A percentile compares a stretch with the other conserved stretches of the same genome.
phyloP scores from a whole-genome alignment of 2,113 vertebrate species.

The Deroptyus accipitrinus region DNA sequence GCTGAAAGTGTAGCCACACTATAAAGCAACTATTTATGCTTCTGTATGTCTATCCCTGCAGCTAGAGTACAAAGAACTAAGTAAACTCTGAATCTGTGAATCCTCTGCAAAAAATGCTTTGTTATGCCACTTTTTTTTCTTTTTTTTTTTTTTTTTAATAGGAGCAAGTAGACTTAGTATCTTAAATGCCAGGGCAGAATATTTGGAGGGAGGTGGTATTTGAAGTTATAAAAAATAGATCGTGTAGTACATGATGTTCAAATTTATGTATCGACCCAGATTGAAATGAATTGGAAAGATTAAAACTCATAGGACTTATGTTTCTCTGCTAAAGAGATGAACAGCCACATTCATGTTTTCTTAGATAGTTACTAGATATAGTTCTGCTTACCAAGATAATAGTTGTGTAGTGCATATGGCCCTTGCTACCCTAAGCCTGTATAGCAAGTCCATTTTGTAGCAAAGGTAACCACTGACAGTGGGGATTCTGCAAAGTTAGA shows the following conservation, averaged over 20 bases:
- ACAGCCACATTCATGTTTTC: not conserved
- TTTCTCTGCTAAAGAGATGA: not conserved
- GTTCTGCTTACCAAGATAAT: not conserved
- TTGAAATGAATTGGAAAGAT: not conserved
- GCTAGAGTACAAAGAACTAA: not conserved
- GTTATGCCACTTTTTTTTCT: not conserved
- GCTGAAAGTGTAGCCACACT: not conserved
- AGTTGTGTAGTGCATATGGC: not conserved
- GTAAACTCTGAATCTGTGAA: not conserved
- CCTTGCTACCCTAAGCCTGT: not conserved
- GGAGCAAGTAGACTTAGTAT: not conserved
- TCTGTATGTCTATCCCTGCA: not conserved
- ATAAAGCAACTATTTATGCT: not conserved
- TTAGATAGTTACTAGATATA: not conserved
- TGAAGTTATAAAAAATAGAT: not conserved
- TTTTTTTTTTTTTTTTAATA: not conserved
- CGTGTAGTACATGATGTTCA: not conserved
- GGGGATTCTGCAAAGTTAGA: not conserved
- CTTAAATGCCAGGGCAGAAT: not conserved
- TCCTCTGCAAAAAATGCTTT: not conserved
- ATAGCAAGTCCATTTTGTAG: not conserved
- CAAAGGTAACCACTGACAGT: not conserved
- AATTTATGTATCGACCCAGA: not conserved
- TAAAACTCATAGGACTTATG: not conserved
- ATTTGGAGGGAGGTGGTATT: not conserved